Evolutionary conservation across 2,888 invertebrate genomes (phyloP), one percentile per base, ranked within the genome.

Genomic region (Pherbina coryleti): DNA sequence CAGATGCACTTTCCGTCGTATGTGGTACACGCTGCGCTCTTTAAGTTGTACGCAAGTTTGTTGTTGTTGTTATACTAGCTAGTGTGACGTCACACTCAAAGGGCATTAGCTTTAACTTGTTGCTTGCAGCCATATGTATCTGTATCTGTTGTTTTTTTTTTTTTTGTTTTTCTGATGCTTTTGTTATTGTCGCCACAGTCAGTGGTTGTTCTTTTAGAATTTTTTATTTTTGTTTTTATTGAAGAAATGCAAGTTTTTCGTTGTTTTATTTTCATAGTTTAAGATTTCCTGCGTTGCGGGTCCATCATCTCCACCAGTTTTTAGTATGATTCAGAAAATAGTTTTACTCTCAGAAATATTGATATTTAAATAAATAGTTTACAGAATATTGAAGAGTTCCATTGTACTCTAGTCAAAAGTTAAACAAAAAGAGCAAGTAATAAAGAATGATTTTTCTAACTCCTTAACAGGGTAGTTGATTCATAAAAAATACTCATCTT

Each of bases 51-150:
- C 14, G 57, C 14, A 25, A 37, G 9, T 9, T 66, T 66, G 67
- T 22, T 67, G 67, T 67, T 67, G 67, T 34, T n/a, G 67, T 34
- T 8, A 14, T 22, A 4, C 22, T 11, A 19, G 34, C 67, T 66
- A 37, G 37, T 75, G 79, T 83, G 82, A 83, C 83, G 83, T 83
- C 83, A 83, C 80, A 74, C 75, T 79, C 80, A 80, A 80, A 82
- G 87, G 87, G 85, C 87, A 87, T 87, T 87, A 85, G 87, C 87
- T 86, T 82, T 79, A 55, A 75, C 44, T 71, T 70, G 55, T 73
- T 74, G 44, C 55, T 44, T 57, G 69, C 57, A 51, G 69, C 44
- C 37, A 37, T 19, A 11, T 17, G 28, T 49, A 62, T 74, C 25
- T 57, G 60, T 9, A 53, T 25, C 51, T 25, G 51, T 44, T 66